phyloP scores from a whole-genome alignment of 30 jellyfish, hydroid and myxozoan species.

The Aurelia coerulea region DNA sequence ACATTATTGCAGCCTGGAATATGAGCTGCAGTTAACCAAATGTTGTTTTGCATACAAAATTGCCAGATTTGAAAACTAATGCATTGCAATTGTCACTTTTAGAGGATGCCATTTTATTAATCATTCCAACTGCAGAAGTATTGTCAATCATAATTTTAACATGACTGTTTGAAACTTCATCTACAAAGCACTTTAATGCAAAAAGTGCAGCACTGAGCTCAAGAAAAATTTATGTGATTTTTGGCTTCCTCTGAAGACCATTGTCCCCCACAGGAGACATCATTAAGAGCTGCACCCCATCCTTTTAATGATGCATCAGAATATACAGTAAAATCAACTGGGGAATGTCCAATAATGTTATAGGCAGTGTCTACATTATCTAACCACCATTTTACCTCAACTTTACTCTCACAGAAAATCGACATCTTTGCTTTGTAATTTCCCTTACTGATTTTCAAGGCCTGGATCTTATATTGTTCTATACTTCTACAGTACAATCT shows the following conservation, averaged over 20 bases:
- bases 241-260: constrained; percentile 43
- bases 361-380: constrained; percentile 2
- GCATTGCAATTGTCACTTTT: constrained; percentile 32
- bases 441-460: constrained; percentile 12
- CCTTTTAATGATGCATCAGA: constrained; percentile 43
- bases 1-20: constrained; percentile 39
- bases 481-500: constrained; percentile 12
- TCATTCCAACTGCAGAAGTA: constrained; percentile 42
- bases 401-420: constrained; percentile 4
- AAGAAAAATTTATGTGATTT: constrained; percentile 43
- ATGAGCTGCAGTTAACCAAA: constrained; percentile 72
- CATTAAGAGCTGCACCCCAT: constrained; percentile 48
- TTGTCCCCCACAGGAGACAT: constrained; percentile 25
- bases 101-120: constrained; percentile 25
- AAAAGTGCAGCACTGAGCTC: constrained; percentile 43
- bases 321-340: constrained; percentile 2
- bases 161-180: constrained; percentile 10
- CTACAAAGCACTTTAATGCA: constrained; percentile 3
- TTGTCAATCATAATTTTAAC: constrained; percentile 42
- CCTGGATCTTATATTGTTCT: constrained; percentile 4
- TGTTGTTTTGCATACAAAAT: constrained; percentile 27
- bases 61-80: constrained; percentile 27
- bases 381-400: constrained; percentile 45
- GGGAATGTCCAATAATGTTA: constrained; percentile 24
- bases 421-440: constrained; percentile 17